Evolutionary conservation across 2,113 vertebrate genomes (phyloP).

Genomic region (Notarius quadriscutis): DNA sequence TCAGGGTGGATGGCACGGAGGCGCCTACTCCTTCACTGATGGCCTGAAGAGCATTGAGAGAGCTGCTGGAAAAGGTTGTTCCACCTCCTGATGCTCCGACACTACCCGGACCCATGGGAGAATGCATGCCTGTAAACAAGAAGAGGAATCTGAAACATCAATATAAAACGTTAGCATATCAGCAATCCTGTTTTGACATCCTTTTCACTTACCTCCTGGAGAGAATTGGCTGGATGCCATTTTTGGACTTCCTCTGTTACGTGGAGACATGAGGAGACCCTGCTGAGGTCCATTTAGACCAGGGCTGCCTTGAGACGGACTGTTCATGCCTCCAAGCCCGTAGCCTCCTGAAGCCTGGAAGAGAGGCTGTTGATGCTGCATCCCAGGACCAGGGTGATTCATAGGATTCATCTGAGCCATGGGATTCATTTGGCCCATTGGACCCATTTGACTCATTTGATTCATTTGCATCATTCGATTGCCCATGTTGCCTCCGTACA

Average conservation of each 20-base stretch:
- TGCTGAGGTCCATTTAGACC: conserved; percentile 81
- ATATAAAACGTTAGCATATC: background rate
- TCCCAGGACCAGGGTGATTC: conserved; percentile 57
- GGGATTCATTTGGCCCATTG: conserved; percentile 44
- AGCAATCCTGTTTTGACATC: no score
- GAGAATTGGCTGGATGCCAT: conserved; percentile 90
- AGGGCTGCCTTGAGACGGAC: conserved; percentile 88
- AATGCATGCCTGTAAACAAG: conserved; percentile 80
- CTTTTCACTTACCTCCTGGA: conserved; percentile 82
- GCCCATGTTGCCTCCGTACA: conserved; percentile 57
- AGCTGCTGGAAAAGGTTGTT: conserved; percentile 90
- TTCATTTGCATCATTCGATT: conserved; percentile 61
- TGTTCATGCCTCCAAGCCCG: conserved; percentile 81
- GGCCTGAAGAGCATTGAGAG: conserved; percentile 94
- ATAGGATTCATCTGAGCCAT: conserved; percentile 60
- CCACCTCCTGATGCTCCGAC: conserved; percentile 73
- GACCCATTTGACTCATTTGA: conserved; percentile 49
- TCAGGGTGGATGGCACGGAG: conserved; percentile 86
- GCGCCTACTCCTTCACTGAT: conserved; percentile 97
- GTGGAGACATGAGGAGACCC: conserved; percentile 88
- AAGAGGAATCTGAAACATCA: background rate
- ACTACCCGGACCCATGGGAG: conserved; percentile 84
- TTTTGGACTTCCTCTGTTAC: conserved; percentile 90
- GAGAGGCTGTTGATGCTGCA: conserved; percentile 69
- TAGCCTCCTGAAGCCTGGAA: conserved; percentile 81